Evolutionary conservation across 1,140 invertebrate genomes (phyloP), one percentile per base, ranked within the genome.

Genomic region (Adelges cooleyi): DNA sequence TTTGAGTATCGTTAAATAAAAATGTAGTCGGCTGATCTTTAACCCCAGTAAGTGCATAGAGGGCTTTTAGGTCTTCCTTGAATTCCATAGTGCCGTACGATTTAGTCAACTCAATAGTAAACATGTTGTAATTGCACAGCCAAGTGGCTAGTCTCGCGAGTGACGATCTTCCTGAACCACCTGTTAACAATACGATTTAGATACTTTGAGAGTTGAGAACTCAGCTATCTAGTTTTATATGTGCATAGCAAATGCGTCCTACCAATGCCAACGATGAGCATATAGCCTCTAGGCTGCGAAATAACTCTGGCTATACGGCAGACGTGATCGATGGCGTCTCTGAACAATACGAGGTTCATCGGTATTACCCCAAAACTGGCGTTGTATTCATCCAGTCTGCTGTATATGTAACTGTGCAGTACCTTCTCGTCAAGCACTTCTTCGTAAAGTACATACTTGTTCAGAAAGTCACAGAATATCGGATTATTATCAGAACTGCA

Each of bases 91-190:
- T 78, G 65, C 82, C 79, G 70, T 92, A 92, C 33, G 83, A 82
- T 75, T 85, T 86, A 1, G 84, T 86, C 48, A 90, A 80, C 68
- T 86, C 82, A 62, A 92, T 84, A 78, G 89, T 82, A 77, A 86
- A 92, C 3, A 82, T 82, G 49, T 76, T 80, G 70, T 84, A 85
- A 70, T 89, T 84, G 74, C 85, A 86, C 65, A 93, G 85, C 71
- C 86, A 90, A 1, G 85, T 82, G 1, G 87, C 83, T 2, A 94
- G 72, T 18, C 83, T 79, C 0, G 86, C 81, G 42, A 90, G 77
- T 54, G 87, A 89, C 71, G 90, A 87, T 8, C 90, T 77, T 0
- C 90, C 91, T 70, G 85, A 90, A n/a, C 92, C 90, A 56, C 89
- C 86, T 83, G n/a, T n/a, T n/a, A n/a, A n/a, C n/a, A n/a, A n/a